phyloP scores from a whole-genome alignment of 2,113 vertebrate species.

The Piaya cayana region DNA sequence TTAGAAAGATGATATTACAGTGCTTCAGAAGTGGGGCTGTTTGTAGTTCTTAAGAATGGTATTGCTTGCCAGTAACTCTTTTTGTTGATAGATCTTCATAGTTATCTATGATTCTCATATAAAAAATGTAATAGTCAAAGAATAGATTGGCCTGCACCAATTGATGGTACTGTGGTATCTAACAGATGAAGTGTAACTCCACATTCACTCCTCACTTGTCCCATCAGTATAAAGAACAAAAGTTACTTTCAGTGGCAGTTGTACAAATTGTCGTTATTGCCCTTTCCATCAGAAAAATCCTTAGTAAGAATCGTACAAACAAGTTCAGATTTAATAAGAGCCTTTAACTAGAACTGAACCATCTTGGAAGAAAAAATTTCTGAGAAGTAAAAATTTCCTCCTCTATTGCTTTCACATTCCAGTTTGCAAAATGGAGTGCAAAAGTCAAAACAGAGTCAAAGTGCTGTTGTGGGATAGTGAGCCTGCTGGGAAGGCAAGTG shows the following conservation, averaged over 20 bases:
- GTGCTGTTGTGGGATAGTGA: not conserved
- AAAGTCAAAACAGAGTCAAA: slow-evolving; percentile 7
- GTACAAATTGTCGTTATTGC: not conserved
- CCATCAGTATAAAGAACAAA: not conserved
- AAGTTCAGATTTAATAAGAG: not conserved
- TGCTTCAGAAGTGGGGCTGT: not conserved
- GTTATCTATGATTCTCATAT: slow-evolving; percentile 29
- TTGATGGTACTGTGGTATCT: not conserved
- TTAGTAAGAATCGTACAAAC: not conserved
- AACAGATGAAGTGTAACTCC: not conserved
- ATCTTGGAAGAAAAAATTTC: not conserved
- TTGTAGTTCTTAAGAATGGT: not conserved
- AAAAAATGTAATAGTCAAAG: slow-evolving; percentile 34
- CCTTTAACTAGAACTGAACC: not conserved
- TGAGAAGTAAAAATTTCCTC: not conserved
- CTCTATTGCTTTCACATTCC: not conserved
- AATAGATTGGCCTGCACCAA: not conserved
- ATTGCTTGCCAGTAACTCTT: not conserved
- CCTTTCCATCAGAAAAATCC: not conserved
- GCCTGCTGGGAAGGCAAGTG: not conserved
- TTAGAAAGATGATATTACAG: not conserved
- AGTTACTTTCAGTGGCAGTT: not conserved
- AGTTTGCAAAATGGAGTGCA: not conserved
- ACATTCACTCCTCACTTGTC: not conserved
- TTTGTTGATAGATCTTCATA: not conserved